These are phyloP conservation scores for Gandaritis pyraliata DNA, from an alignment of 2,888 invertebrate species.

Conservation along the genomic window DNA sequence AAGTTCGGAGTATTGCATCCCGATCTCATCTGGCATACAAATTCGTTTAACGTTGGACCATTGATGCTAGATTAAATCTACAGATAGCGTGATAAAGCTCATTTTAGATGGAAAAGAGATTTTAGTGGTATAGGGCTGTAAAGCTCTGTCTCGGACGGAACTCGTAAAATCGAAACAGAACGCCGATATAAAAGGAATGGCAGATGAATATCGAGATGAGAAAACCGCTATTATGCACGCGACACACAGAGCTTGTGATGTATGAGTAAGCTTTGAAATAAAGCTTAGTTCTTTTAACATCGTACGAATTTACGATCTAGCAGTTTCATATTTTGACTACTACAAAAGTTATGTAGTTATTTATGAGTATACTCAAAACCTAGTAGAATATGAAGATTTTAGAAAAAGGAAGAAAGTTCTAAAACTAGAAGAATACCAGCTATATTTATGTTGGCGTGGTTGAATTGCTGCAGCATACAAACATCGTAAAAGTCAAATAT, in stretches of 20 bases:
- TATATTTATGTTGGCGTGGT: background rate
- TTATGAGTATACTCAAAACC: no score
- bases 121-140: conserved; percentile 10
- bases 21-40: background rate
- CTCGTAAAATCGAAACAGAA: conserved; percentile 79
- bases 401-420: no score
- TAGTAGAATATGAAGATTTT: no score
- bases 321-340: conserved; percentile 11
- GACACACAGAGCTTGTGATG: conserved; percentile 50
- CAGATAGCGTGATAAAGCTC: background rate
- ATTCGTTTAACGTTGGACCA: no score
- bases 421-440: background rate
- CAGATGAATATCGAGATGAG: conserved; percentile 78
- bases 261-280: conserved; percentile 33
- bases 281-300: conserved; percentile 17
- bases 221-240: conserved; percentile 68
- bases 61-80: background rate
- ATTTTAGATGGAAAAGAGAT: conserved; percentile 1
- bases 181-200: conserved; percentile 71
- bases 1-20: background rate
- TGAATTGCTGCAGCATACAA: background rate
- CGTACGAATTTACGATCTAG: conserved; percentile 13
- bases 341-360: no score
- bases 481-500: conserved; percentile 4
- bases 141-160: conserved; percentile 58